phyloP scores from a whole-genome alignment of 2,888 invertebrate genomes.

The Xestia rhomboidea region DNA sequence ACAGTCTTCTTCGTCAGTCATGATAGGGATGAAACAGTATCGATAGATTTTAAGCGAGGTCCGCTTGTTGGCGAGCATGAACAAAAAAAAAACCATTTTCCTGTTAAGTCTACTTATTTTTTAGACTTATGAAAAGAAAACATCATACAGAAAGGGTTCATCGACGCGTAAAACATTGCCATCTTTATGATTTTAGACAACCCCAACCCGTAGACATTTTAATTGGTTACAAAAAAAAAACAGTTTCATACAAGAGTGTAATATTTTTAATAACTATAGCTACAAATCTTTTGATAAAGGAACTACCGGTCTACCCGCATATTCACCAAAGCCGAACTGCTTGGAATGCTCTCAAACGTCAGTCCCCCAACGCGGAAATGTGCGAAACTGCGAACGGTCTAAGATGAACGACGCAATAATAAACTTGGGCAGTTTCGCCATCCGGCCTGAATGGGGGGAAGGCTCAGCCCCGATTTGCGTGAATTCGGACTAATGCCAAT shows the following conservation, averaged over 20 bases:
- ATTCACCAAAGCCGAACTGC: conserved; percentile 1
- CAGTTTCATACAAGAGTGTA: neutral
- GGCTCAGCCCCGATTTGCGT: conserved; percentile 42
- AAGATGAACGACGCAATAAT: conserved; percentile 53
- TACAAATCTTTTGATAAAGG: neutral
- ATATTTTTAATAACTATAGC: neutral
- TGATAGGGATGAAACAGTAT: conserved; percentile 31
- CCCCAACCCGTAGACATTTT: neutral
- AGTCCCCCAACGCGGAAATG: conserved; percentile 25
- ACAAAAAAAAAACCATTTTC: neutral
- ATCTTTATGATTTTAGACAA: neutral
- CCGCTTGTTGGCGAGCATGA: conserved; percentile 1
- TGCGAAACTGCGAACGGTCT: conserved; percentile 10
- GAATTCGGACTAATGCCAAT: conserved; percentile 55
- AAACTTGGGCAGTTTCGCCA: conserved; percentile 53
- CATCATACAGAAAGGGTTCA: neutral
- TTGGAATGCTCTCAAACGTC: conserved; percentile 12
- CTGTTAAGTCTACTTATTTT: neutral
- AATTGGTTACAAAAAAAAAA: neutral
- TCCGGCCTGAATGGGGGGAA: conserved; percentile 36
- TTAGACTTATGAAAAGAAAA: neutral
- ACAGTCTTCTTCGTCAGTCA: conserved; percentile 21
- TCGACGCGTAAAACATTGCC: neutral
- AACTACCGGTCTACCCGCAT: neutral
- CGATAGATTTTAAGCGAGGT: conserved; percentile 25